Evolutionary conservation across 2,888 invertebrate species (phyloP).

Genomic region (Trachelus tabidus): DNA sequence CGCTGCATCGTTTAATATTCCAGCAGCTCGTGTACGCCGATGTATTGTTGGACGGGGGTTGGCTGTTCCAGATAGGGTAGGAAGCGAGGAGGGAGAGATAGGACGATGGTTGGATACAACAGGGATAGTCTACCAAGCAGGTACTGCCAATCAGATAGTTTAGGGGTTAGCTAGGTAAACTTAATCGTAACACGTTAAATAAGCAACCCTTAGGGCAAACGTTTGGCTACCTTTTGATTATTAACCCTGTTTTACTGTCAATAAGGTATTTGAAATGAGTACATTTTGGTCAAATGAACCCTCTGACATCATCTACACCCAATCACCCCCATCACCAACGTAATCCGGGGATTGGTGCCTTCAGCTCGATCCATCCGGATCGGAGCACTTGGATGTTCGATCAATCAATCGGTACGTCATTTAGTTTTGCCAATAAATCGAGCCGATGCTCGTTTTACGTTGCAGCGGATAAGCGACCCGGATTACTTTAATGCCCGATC

Average conservation of each 20-base stretch:
- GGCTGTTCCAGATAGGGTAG: not conserved
- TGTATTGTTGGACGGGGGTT: not conserved
- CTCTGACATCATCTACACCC: not conserved
- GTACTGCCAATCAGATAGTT: not conserved
- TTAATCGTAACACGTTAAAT: not conserved
- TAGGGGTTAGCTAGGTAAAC: not conserved
- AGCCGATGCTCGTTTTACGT: not conserved
- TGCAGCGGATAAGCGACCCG: not conserved
- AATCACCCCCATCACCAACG: not conserved
- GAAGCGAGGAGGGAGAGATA: not conserved
- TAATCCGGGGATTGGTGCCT: not conserved
- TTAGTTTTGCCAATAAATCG: not conserved
- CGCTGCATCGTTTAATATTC: slow-evolving; percentile 50
- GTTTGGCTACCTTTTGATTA: not conserved
- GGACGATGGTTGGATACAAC: not conserved
- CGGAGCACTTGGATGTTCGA: not conserved
- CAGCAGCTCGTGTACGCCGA: not conserved
- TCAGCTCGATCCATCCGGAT: not conserved
- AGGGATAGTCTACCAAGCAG: not conserved
- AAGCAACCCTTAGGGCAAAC: not conserved
- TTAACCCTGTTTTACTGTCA: not conserved
- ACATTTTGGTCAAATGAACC: not conserved
- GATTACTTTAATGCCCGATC: slow-evolving; percentile 4
- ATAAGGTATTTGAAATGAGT: not conserved
- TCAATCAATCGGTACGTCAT: slow-evolving; percentile 1